Base-by-base conservation (phyloP, 2,113 vertebrate species). In the Spea multiplicata region DNA sequence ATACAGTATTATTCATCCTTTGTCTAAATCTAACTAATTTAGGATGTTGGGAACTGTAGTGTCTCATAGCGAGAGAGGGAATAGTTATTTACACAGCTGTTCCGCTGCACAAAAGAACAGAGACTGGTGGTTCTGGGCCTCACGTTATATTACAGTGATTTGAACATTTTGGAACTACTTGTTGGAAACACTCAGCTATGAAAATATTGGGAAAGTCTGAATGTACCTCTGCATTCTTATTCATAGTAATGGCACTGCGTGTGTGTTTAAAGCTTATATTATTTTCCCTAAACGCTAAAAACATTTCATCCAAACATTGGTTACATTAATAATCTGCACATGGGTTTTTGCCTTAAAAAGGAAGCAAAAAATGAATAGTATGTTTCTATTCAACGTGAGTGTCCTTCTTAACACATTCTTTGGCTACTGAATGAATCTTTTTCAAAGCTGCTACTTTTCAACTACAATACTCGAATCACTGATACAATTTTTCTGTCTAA, bases 151-250 rank as follows among this genome's bases (percentile, higher is more conserved):
- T 65, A 71, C 59, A 72, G 57, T 12, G 16, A 71, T 78, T 12
- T 61, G 17, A 71, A 71, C 8, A 65, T 59, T 66, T 44, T 16
- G 69, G 14, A 72, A 66, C 46, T 53, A 6, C 76, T 44, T 64
- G 14, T 64, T 72, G 76, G 76, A 78, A 78, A 78, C 14, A 74
- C 57, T 66, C 59, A 66, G 45, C n/a, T 78, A 78, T 78, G 57
- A 61, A 72, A 61, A 71, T 10, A 64, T 71, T 71, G 65, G 76
- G 76, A 78, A 78, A 78, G 66, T 72, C 44, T 78, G 69, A 72
- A 44, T 49, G 45, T 44, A 70, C 69, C 47, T 45, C 17, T 52
- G 57, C 30, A 71, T 45, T 71, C 59, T 45, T 46, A 57, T 66
- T 72, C 59, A 68, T 72, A 71, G 69, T 70, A 71, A 78, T 53